Conservation (phyloP, 1,140 invertebrate genomes). For the Procambarus virginalis region DNA sequence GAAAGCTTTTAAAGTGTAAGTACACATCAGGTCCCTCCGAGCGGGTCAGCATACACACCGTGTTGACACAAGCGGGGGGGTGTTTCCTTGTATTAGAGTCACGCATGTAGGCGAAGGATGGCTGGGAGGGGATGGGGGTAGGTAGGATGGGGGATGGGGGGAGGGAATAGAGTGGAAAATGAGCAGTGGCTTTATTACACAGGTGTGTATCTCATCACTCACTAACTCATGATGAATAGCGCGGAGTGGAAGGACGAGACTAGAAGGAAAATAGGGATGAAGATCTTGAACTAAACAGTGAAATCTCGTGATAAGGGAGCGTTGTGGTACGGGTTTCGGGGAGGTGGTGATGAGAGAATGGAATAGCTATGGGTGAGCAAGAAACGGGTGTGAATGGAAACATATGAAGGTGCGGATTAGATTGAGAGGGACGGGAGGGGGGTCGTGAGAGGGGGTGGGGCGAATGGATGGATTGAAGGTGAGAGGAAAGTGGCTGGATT, state of each 20-base stretch:
- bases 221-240: not conserved
- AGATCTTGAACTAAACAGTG: not conserved
- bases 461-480: no score
- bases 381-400: no score
- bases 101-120: conserved; percentile 1
- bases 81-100: conserved; percentile 31
- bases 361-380: no score
- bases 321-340: no score
- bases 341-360: no score
- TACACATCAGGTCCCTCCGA: not conserved
- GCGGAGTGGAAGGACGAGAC: not conserved
- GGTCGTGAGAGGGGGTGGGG: not conserved
- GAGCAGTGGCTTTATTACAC: no score
- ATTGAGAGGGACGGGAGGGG: no score
- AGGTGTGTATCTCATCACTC: not conserved
- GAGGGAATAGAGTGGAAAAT: no score
- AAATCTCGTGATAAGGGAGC: not conserved
- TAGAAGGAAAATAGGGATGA: not conserved
- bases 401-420: no score
- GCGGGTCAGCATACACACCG: not conserved
- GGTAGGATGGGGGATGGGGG: not conserved
- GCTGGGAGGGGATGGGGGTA: not conserved
- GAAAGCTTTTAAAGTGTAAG: conserved; percentile 40
- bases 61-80: not conserved
- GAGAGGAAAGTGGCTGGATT: no score